Conservation (phyloP, 2,113 vertebrate genomes). For the Carlito syrichta region DNA sequence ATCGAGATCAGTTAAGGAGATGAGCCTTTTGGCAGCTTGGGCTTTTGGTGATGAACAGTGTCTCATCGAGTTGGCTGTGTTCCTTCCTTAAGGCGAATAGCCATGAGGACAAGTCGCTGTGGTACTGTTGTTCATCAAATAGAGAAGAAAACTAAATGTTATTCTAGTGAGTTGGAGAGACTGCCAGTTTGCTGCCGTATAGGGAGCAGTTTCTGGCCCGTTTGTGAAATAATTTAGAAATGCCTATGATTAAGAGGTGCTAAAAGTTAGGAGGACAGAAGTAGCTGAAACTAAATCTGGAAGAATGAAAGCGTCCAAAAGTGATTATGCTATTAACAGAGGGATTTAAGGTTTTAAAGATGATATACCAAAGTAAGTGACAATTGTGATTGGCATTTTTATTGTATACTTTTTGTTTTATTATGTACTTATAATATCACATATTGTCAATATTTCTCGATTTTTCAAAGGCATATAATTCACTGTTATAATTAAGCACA, state of each 20-base stretch:
- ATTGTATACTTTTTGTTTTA: slow-evolving; percentile 1
- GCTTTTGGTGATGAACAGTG: fast-evolving
- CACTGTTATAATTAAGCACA: not conserved
- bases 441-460: not conserved
- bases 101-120: fast-evolving
- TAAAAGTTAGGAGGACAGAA: not conserved
- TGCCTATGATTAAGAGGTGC: not conserved
- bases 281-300: not conserved
- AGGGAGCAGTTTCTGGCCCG: not conserved
- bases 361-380: not conserved
- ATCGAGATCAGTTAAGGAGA: slow-evolving; percentile 12
- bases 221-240: not conserved
- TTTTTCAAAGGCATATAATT: not conserved
- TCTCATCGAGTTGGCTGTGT: not conserved
- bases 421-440: not conserved
- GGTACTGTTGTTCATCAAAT: fast-evolving
- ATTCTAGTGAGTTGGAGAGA: not conserved
- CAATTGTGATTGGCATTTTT: not conserved
- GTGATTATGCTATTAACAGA: not conserved
- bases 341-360: not conserved
- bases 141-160: not conserved
- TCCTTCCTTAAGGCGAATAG: not conserved
- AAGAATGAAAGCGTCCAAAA: not conserved
- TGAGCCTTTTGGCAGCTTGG: not conserved
- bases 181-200: not conserved